Evolutionary conservation across 2,797 vertebrate genomes (phyloP).

Genomic region (Sylvia borin): DNA sequence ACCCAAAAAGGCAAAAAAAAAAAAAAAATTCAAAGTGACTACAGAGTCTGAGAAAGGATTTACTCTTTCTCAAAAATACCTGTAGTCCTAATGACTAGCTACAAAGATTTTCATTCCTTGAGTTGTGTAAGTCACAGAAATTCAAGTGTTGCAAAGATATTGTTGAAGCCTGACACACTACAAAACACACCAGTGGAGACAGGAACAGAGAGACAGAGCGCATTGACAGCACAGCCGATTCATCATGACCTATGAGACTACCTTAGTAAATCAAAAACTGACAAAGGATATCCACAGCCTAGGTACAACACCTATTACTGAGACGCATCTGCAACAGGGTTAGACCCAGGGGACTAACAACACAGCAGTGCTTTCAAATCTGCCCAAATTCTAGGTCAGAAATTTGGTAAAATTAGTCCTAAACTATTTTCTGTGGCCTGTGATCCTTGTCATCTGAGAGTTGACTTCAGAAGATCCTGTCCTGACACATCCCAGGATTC

Average conservation of each 20-base stretch:
- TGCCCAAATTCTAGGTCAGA: neutral
- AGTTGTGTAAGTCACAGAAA: neutral
- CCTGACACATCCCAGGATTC: neutral
- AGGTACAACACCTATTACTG: neutral
- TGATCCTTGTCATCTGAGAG: neutral
- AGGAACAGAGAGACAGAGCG: neutral
- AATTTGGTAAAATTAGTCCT: neutral
- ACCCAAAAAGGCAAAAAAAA: neutral
- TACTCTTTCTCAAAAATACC: neutral
- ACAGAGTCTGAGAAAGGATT: neutral
- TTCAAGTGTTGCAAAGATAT: neutral
- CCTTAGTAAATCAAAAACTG: neutral
- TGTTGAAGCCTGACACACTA: neutral
- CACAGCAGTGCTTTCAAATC: neutral
- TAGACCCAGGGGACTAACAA: neutral
- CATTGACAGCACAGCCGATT: neutral
- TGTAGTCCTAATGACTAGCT: neutral
- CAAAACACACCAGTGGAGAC: neutral
- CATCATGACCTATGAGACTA: neutral
- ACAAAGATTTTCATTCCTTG: neutral
- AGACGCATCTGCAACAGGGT: neutral
- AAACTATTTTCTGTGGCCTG: neutral
- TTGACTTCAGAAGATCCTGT: neutral
- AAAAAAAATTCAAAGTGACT: neutral
- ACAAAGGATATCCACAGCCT: neutral